Evolutionary conservation across 2,113 vertebrate genomes (phyloP), one percentile per base, ranked within the genome.

Genomic region (Salvelinus fontinalis): DNA sequence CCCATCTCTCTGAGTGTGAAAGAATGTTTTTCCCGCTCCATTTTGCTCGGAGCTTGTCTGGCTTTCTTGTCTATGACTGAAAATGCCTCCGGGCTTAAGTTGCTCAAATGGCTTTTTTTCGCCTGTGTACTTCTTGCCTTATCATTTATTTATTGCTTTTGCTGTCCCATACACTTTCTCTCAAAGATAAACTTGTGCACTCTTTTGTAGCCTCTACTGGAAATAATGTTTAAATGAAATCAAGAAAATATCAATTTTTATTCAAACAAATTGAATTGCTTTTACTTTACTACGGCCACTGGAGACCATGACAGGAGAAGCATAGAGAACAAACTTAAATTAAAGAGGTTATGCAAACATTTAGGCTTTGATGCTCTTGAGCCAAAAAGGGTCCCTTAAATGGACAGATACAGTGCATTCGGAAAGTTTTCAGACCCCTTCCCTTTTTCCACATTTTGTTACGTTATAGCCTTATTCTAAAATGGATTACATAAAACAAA

Each of bases 141-240:
- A 92, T 92, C 86, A 89, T 75, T 90, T 93, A 91, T 93, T 90
- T 90, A 92, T 86, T 85, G 85, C 82, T 89, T 89, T 83, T 86
- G 76, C 83, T 86, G 87, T 89, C 84, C 86, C 80, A 87, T 82
- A 87, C 87, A 88, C 89, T 91, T 90, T 91, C 85, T 79, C 76
- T 88, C 81, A 86, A 75, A 90, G 84, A 91, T 88, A 89, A 90
- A 74, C 79, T 81, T 84, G 79, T 83, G 83, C 78, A 71, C 73
- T 65, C 81, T 87, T 89, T 84, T 79, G 86, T 89, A 78, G 81
- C 77, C 70, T 76, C 84, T 70, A 75, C 78, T 73, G 81, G 68
- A 74, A 77, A 26, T 49, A 1, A 2, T 71, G 79, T 79, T 85
- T 86, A 70, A 75, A 83, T 76, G 83, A 65, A 84, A 83, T 76